phyloP scores from a whole-genome alignment of 2,888 invertebrate species.

The Bugula neritina region DNA sequence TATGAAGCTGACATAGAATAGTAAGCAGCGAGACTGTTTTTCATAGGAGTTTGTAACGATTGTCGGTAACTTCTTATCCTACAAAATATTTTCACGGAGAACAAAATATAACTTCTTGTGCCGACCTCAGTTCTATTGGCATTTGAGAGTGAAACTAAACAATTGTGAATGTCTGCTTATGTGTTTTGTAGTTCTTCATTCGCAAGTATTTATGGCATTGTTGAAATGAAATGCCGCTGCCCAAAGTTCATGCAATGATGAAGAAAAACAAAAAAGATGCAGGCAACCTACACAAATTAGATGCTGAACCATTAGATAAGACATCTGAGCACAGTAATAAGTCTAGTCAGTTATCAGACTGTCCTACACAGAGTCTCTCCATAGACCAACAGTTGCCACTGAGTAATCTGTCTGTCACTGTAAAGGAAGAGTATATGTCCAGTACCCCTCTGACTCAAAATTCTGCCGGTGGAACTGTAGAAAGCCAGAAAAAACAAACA shows the following conservation, averaged over 20 bases:
- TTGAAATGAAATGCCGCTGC: conserved; percentile 11
- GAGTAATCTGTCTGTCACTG: not conserved
- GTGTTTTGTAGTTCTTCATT: too few species aligned
- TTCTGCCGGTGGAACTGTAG: not conserved
- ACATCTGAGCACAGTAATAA: not conserved
- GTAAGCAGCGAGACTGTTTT: too few species aligned
- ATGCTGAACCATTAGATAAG: not conserved
- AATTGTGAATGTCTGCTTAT: too few species aligned
- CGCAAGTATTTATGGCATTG: too few species aligned
- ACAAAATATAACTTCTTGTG: too few species aligned
- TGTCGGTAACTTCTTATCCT: too few species aligned
- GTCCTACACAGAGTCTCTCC: not conserved
- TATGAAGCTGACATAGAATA: too few species aligned
- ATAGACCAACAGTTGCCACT: not conserved
- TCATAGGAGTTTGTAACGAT: too few species aligned
- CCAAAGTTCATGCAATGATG: not conserved
- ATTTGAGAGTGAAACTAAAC: too few species aligned
- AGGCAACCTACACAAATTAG: not conserved
- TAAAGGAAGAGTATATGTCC: not conserved
- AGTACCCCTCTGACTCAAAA: conserved; percentile 1
- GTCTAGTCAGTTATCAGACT: not conserved
- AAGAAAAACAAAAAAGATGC: not conserved
- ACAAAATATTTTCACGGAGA: too few species aligned
- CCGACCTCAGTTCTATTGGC: too few species aligned
- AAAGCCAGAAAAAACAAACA: not conserved